A percentile compares a stretch with the other conserved stretches of the same genome.
phyloP scores from a whole-genome alignment of 2,113 vertebrate genomes.

The Podarcis raffonei region DNA sequence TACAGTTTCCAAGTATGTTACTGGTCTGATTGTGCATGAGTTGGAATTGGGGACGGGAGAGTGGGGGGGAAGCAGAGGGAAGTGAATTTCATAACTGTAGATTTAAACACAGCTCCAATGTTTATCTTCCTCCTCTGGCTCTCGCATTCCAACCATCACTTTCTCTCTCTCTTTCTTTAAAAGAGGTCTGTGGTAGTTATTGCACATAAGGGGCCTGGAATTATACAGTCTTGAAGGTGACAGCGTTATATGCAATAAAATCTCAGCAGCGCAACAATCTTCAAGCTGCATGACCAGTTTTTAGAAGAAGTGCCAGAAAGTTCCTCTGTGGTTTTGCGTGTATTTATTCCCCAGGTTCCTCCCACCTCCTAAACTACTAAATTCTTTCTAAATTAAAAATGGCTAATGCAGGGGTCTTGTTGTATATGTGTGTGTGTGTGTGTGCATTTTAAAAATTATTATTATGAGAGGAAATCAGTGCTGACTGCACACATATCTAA shows the following conservation, averaged over 20 bases:
- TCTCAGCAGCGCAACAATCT: conserved; percentile 53
- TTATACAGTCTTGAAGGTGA: conserved; percentile 52
- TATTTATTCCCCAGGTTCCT: conserved; percentile 69
- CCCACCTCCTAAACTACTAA: conserved; percentile 63
- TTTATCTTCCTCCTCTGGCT: conserved; percentile 16
- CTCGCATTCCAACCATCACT: neutral
- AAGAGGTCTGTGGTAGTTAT: conserved; percentile 14
- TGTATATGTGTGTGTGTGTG: neutral
- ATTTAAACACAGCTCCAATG: conserved; percentile 24
- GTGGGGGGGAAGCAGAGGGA: neutral
- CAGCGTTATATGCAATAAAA: conserved; percentile 49
- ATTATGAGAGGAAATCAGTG: conserved; percentile 39
- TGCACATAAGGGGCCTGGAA: conserved; percentile 40
- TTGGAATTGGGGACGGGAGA: conserved; percentile 6
- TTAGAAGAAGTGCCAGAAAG: conserved; percentile 57
- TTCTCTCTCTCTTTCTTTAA: neutral
- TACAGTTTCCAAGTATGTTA: neutral
- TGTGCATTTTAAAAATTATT: neutral
- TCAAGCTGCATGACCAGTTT: conserved; percentile 52
- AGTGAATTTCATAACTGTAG: conserved; percentile 15
- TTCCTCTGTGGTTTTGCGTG: conserved; percentile 67
- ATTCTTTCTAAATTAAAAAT: conserved; percentile 68
- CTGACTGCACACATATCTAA: conserved; percentile 25
- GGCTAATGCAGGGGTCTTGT: conserved; percentile 37
- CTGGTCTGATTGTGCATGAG: neutral